These are phyloP conservation scores for Apostichopus californicus DNA, from an alignment of 35 echinoderm and acorn worm genomes.

Conservation along the genomic window DNA sequence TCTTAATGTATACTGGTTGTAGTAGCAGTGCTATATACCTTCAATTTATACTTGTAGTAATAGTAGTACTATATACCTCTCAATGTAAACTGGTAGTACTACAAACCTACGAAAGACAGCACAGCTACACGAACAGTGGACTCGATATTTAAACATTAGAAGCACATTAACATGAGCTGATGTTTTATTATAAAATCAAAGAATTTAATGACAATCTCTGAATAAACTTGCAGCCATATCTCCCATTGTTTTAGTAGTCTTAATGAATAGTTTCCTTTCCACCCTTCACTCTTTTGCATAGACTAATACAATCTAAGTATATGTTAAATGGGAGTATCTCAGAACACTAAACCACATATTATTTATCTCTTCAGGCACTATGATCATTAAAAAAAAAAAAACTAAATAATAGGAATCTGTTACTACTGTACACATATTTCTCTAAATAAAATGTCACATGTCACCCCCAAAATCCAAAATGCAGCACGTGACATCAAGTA, in stretches of 20 bases:
- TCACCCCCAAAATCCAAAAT: too few species aligned
- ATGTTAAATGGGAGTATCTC: slow-evolving; percentile 2
- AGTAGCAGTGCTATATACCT: too few species aligned
- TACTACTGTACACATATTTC: background rate
- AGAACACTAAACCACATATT: background rate
- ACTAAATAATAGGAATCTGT: background rate
- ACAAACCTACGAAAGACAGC: slow-evolving; percentile 47
- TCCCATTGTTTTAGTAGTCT: background rate
- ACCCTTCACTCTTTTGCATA: background rate
- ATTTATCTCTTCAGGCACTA: slow-evolving; percentile 18
- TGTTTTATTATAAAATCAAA: background rate
- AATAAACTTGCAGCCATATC: background rate
- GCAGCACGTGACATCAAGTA: too few species aligned
- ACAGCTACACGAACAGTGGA: slow-evolving; percentile 18
- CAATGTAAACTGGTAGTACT: background rate
- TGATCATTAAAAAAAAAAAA: slow-evolving; percentile 1
- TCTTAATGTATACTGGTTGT: too few species aligned
- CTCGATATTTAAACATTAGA: background rate
- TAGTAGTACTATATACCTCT: too few species aligned
- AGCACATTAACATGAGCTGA: background rate
- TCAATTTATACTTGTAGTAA: too few species aligned
- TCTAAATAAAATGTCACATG: background rate
- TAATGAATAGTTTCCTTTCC: background rate
- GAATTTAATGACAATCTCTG: background rate
- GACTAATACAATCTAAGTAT: background rate